A percentile compares a stretch with the other conserved stretches of the same genome.
phyloP scores from a whole-genome alignment of 35 echinoderm and acorn worm genomes.

The Chiridota heheva region DNA sequence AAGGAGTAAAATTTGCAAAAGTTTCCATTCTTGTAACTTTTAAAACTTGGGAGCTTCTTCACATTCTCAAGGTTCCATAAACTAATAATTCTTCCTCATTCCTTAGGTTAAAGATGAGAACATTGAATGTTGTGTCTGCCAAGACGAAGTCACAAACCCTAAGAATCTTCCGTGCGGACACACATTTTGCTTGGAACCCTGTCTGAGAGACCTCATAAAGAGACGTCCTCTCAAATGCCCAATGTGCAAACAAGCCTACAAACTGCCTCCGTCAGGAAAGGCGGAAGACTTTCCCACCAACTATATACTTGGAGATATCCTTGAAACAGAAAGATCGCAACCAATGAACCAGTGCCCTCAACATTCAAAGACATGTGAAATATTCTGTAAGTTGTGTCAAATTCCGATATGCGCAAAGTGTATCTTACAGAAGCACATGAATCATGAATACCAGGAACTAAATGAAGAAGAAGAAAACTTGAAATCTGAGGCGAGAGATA shows the following conservation, averaged over 20 bases:
- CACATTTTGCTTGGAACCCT: conserved; percentile 4
- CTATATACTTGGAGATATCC: neutral
- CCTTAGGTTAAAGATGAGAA: no score
- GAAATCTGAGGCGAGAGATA: no score
- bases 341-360: neutral
- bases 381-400: conserved; percentile 1
- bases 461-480: no score
- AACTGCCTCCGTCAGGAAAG: neutral
- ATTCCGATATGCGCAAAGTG: conserved; percentile 6
- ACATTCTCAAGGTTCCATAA: no score
- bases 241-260: neutral
- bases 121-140: conserved; percentile 5
- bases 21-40: no score
- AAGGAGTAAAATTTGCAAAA: no score
- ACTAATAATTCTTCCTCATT: no score
- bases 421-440: conserved; percentile 4
- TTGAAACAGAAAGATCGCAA: neutral
- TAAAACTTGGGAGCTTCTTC: no score
- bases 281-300: conserved; percentile 18
- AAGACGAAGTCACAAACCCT: neutral
- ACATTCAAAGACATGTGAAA: neutral
- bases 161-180: conserved; percentile 25
- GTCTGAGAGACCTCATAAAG: conserved; percentile 4
- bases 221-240: neutral
- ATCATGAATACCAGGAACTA: no score